Evolutionary conservation across 2,113 vertebrate genomes (phyloP), one percentile per base, ranked within the genome.

Genomic region (Myotis yumanensis): DNA sequence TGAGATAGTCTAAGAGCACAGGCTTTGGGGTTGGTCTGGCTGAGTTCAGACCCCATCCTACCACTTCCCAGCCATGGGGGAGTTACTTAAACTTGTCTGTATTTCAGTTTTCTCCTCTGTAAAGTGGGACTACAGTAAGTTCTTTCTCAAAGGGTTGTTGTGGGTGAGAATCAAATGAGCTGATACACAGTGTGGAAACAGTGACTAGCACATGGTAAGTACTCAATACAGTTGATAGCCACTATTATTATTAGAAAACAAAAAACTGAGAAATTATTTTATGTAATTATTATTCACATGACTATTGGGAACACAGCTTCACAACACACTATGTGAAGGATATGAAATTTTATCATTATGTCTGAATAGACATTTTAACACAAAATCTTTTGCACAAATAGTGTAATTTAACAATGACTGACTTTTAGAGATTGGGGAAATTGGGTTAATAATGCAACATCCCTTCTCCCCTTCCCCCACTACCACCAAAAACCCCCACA

Each of bases 361-460:
- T 66, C 22, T 80, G 46, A 95, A 91, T 4, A 86, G 89, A 89
- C 4, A n/a, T 51, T 69, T 94, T 89, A 25, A 57, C 2, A 43
- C 18, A 87, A 90, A 72, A 54, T 85, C 28, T 25, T 92, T 89
- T 93, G 77, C 37, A 62, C 22, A 46, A 92, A 83, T 80, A 95
- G 66, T 23, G 6, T 68, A 76, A 64, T 20, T 73, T 83, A 80
- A 77, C n/a, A 83, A 64, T 62, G 75, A 43, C 51, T 57, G 35
- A 68, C 32, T 89, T 93, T 71, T 54, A 87, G 69, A 46, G 64
- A 68, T 7, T 68, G 32, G 57, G 64, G 37, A 69, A 87, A 43
- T 51, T 3, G 57, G 77, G 46, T 76, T 52, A 81, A 69, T 59
- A 72, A 84, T 15, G 8, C 25, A 35, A 62, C 2, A 43, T 32